A percentile compares a stretch with the other conserved stretches of the same genome.
phyloP scores from a whole-genome alignment of 2,888 invertebrate species.

The Eucera pruinosa region DNA sequence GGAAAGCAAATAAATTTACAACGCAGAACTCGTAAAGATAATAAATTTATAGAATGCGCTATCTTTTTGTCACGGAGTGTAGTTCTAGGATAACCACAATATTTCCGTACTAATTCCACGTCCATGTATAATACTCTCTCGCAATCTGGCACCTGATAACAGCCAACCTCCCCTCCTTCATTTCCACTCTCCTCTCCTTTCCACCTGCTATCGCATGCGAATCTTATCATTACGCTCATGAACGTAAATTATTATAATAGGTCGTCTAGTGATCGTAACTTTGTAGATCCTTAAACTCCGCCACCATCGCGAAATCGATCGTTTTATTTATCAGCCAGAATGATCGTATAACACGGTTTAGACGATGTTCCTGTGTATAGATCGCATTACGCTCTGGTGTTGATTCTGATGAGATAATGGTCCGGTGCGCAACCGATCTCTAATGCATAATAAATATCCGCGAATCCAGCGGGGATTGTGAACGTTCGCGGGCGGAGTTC shows the following conservation, averaged over 20 bases:
- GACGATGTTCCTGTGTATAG: conserved; percentile 11
- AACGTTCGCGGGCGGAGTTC: conserved; percentile 15
- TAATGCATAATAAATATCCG: conserved; percentile 48
- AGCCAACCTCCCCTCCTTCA: background rate
- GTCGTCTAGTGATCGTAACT: conserved; percentile 43
- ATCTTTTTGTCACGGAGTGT: no score
- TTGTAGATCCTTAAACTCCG: conserved; percentile 32
- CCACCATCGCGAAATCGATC: conserved; percentile 28
- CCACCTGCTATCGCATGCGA: conserved; percentile 2
- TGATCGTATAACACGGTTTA: conserved; percentile 39
- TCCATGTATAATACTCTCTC: conserved; percentile 76
- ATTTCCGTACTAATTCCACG: conserved; percentile 73
- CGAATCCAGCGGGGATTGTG: conserved; percentile 39
- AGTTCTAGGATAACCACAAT: conserved; percentile 16
- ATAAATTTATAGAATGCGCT: no score
- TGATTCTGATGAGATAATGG: conserved; percentile 40
- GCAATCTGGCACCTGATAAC: conserved; percentile 69
- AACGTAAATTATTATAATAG: conserved; percentile 62
- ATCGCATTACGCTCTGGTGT: conserved; percentile 18
- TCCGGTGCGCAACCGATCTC: conserved; percentile 13
- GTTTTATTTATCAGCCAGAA: conserved; percentile 44
- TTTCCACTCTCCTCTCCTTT: background rate
- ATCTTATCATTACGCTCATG: conserved; percentile 57
- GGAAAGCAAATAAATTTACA: no score
- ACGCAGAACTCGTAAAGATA: no score